A percentile compares a stretch with the other conserved stretches of the same genome.
Conservation (phyloP, 2,113 vertebrate species). For the Pycnonotus jocosus region DNA sequence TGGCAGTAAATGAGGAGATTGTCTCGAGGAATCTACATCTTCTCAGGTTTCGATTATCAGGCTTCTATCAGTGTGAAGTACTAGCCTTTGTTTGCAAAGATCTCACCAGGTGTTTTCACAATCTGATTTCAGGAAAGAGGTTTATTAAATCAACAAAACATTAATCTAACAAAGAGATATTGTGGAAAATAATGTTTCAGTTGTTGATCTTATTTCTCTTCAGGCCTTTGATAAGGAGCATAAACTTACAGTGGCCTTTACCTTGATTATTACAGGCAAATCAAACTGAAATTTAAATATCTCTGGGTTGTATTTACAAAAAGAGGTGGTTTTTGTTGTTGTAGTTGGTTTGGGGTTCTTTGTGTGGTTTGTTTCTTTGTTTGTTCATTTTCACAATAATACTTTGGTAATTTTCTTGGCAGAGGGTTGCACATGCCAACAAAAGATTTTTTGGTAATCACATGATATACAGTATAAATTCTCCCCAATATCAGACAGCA, state of each 20-base stretch:
- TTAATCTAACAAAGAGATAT: not conserved
- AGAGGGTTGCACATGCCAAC: not conserved
- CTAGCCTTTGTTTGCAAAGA: not conserved
- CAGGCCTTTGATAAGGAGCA: not conserved
- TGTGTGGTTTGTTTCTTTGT: not conserved
- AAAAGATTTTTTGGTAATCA: not conserved
- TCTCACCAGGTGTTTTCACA: not conserved
- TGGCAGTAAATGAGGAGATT: not conserved
- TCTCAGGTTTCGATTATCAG: not conserved
- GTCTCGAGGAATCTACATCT: not conserved
- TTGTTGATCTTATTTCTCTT: not conserved
- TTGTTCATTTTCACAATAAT: not conserved
- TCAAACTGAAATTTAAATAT: not conserved
- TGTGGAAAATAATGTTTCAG: not conserved
- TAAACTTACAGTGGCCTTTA: not conserved
- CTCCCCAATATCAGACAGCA: not conserved
- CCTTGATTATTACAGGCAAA: not conserved
- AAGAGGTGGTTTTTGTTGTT: not conserved
- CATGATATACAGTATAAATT: not conserved
- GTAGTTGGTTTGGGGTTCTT: not conserved
- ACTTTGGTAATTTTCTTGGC: not conserved
- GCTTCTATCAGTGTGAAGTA: not conserved
- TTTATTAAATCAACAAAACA: not conserved
- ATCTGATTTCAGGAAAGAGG: not conserved
- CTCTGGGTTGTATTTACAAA: not conserved